Evolutionary conservation across 2,888 invertebrate species (phyloP).

Genomic region (Hirtodrosophila confusa): DNA sequence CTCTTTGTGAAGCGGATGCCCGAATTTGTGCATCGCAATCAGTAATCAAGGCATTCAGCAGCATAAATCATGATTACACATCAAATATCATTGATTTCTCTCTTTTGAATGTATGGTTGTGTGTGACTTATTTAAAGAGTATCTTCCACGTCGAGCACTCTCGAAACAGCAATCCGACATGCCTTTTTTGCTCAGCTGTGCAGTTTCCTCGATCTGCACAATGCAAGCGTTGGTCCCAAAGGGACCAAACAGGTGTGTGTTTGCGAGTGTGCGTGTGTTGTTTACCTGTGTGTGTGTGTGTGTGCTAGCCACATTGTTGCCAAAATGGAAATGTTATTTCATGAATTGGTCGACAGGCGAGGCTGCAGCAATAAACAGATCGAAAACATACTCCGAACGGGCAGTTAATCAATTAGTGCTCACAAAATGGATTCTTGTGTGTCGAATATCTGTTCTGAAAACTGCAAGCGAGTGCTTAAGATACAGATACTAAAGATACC

Average conservation of each 20-base stretch:
- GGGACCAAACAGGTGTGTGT: conserved; percentile 56
- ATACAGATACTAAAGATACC: background rate
- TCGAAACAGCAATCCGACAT: background rate
- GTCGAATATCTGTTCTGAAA: background rate
- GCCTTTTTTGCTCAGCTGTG: background rate
- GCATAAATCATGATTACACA: no score
- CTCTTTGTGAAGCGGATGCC: no score
- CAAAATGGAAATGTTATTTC: conserved; percentile 47
- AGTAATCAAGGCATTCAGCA: no score
- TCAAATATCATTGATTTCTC: no score
- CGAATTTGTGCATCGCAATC: no score
- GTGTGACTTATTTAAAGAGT: no score
- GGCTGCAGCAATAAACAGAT: background rate
- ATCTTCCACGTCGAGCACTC: no score
- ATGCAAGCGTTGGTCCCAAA: conserved; percentile 21
- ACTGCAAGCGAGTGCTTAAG: background rate
- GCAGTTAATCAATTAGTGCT: conserved; percentile 50
- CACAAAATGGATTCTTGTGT: conserved; percentile 33
- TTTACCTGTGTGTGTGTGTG: conserved; percentile 1
- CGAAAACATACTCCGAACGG: background rate
- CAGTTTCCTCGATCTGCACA: conserved; percentile 24
- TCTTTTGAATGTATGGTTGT: no score
- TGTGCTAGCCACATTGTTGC: conserved; percentile 28
- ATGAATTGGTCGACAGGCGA: conserved; percentile 17
- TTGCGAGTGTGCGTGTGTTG: conserved; percentile 7